These are phyloP conservation scores for Sarcoramphus papa DNA, from an alignment of 2,797 vertebrate species.

Conservation along the genomic window DNA sequence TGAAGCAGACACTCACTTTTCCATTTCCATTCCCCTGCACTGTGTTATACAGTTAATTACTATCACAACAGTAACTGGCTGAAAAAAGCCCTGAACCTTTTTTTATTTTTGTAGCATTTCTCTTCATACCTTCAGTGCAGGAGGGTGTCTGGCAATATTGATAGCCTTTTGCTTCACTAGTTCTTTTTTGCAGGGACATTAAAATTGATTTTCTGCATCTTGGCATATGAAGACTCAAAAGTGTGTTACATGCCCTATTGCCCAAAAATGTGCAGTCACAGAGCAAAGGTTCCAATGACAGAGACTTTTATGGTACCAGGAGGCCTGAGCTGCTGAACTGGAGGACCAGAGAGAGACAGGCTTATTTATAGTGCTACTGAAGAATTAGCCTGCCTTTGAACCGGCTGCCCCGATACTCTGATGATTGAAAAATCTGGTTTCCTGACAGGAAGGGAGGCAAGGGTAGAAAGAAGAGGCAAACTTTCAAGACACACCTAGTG, in stretches of 20 bases:
- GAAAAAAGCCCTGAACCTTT: not conserved
- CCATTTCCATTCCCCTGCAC: not conserved
- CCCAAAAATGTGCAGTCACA: not conserved
- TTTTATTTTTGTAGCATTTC: not conserved
- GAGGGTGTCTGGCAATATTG: not conserved
- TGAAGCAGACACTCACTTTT: not conserved
- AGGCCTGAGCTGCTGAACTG: slow-evolving; percentile 38
- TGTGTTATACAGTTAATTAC: not conserved
- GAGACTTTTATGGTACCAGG: slow-evolving; percentile 35
- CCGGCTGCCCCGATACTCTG: not conserved
- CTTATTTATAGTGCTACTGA: slow-evolving; percentile 26
- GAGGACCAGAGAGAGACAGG: not conserved
- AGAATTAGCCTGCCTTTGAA: slow-evolving; percentile 37
- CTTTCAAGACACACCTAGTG: not conserved
- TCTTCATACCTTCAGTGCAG: not conserved
- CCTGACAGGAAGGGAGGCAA: not conserved
- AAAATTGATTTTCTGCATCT: slow-evolving; percentile 58
- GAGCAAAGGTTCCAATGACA: not conserved
- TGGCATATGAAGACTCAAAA: slow-evolving; percentile 21
- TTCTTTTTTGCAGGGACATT: slow-evolving; percentile 4
- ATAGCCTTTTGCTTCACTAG: not conserved
- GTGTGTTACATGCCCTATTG: slow-evolving; percentile 9
- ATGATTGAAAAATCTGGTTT: not conserved
- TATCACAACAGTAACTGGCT: not conserved
- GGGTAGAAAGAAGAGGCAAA: not conserved